Base-by-base conservation (phyloP, 2,888 invertebrate genomes). In the Zaprionus obscuricornis region DNA sequence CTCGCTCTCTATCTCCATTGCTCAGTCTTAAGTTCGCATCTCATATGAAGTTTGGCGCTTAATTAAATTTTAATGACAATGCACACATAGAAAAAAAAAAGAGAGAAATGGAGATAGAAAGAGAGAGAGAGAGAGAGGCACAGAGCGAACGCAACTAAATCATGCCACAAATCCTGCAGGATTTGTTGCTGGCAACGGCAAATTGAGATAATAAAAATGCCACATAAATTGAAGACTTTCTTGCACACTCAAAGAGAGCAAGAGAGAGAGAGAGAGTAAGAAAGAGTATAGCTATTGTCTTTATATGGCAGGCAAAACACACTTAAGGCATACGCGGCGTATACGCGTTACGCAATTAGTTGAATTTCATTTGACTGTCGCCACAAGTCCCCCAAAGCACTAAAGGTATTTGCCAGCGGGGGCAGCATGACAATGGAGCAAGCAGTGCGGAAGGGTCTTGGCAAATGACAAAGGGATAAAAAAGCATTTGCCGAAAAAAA, bases 291-390 rank as follows among this genome's bases (percentile, higher is more conserved):
- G 40, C 55, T 51, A 43, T 47, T 27, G 55, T 74, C 69, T 65
- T 56, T 40, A 13, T 36, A 29, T 27, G 45, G 78, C 74, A 58
- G 71, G 54, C 29, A 66, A 77, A 82, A 66, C 78, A 60, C 70
- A 82, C 79, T 85, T 86, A 58, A 74, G 85, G 60, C 86, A 17
- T 49, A 82, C 75, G 72, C 66, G 54, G 62, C 87, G 84, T 86
- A 79, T 81, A n/a, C n/a, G 68, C 68, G 75, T 57, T 71, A 77
- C 85, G 83, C 85, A 86, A 79, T 79, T 79, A 79, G 86, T 69
- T 77, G 59, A 84, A 47, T 62, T 55, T 57, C 62, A 63, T 75
- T 85, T 52, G 20, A 22, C 18, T 20, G n/a, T 10, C 34, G 18
- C 20, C n/a, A 18, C 29, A 10, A 8, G n/a, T 1, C n/a, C n/a